These are phyloP conservation scores for Sericinus montela DNA, from an alignment of 2,888 invertebrate genomes.

Conservation along the genomic window DNA sequence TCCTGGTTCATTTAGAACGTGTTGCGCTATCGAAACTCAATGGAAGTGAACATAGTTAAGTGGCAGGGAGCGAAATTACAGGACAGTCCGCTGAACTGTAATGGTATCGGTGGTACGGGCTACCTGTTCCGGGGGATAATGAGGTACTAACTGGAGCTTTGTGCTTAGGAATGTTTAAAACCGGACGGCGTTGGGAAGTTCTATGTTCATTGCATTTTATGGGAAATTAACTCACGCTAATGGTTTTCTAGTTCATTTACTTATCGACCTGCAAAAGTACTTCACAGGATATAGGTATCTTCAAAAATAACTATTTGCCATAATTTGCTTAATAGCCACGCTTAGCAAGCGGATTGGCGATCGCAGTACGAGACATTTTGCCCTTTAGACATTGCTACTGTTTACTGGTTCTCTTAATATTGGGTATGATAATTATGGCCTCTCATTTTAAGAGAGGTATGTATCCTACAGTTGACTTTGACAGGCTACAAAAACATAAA, in stretches of 20 bases:
- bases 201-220: constrained; percentile 22
- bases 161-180: constrained; percentile 43
- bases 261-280: no score
- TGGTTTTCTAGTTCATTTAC: background rate
- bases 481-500: no score
- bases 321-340: no score
- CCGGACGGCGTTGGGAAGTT: constrained; percentile 22
- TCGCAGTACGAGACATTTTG: no score
- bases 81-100: constrained; percentile 34
- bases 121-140: constrained; percentile 62
- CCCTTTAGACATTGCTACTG: no score
- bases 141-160: constrained; percentile 57
- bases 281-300: no score
- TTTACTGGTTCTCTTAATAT: no score
- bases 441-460: no score
- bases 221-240: constrained; percentile 14
- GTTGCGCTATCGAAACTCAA: constrained; percentile 35
- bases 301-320: no score
- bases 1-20: constrained; percentile 29
- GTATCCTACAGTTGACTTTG: no score
- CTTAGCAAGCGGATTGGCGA: no score
- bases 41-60: constrained; percentile 33
- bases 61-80: constrained; percentile 42
- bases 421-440: no score
- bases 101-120: constrained; percentile 33